Conservation (phyloP, 1,140 invertebrate species). For the Dryas iulia region DNA sequence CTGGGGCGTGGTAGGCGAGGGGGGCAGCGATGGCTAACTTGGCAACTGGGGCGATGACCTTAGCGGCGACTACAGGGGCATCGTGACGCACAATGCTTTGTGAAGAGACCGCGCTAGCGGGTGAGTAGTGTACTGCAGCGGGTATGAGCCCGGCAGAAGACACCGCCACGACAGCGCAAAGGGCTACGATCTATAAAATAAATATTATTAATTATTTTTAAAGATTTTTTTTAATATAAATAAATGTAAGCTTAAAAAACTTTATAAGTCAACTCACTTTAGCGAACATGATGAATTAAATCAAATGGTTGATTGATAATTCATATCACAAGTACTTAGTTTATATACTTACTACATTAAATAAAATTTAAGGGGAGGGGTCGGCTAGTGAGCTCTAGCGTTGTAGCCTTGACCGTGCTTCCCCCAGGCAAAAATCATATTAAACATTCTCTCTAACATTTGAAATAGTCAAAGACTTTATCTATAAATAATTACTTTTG, state of each 20-base stretch:
- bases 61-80: slow-evolving; percentile 46
- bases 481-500: background rate
- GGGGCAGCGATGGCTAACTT: slow-evolving; percentile 50
- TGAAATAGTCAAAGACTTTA: background rate
- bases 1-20: slow-evolving; percentile 39
- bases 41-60: too few relatives aligned
- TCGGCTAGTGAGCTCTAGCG: background rate
- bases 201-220: background rate
- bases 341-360: background rate
- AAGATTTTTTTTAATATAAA: background rate
- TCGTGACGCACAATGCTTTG: slow-evolving; percentile 61
- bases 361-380: background rate
- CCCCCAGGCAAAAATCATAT: background rate
- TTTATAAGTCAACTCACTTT: slow-evolving; percentile 32
- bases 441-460: background rate
- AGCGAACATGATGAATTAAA: slow-evolving; percentile 29
- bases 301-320: background rate
- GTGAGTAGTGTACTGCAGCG: slow-evolving; percentile 48
- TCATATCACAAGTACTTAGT: background rate
- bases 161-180: slow-evolving; percentile 49
- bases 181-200: slow-evolving; percentile 47
- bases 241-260: background rate
- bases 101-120: slow-evolving; percentile 52
- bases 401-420: background rate
- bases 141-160: slow-evolving; percentile 48